Percentiles rank a stretch among this genome's conserved stretches.
phyloP scores from a whole-genome alignment of 2,113 vertebrate species.

The Halichoerus grypus region DNA sequence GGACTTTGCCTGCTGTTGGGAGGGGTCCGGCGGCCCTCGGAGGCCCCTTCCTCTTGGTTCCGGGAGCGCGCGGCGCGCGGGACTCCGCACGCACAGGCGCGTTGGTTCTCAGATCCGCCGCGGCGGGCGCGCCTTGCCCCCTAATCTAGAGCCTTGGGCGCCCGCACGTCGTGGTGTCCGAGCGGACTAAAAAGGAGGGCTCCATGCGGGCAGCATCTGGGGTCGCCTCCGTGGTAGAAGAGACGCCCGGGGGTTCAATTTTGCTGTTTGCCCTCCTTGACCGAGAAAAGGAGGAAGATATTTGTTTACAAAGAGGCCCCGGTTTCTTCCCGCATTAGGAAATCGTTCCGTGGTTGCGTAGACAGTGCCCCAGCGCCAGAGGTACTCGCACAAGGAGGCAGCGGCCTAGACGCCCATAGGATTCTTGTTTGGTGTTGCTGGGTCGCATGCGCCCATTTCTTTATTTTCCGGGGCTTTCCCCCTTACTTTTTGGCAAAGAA shows the following conservation, averaged over 20 bases:
- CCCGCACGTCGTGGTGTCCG: background rate
- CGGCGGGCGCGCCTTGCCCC: rapidly evolving
- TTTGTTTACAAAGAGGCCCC: background rate
- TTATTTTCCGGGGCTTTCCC: background rate
- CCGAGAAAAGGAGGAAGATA: background rate
- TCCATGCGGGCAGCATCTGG: background rate
- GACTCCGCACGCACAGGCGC: background rate
- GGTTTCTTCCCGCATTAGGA: background rate
- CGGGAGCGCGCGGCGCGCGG: background rate
- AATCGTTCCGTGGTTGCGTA: background rate
- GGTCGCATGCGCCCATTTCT: background rate
- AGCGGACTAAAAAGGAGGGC: rapidly evolving
- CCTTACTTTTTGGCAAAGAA: background rate
- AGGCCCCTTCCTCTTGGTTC: no score
- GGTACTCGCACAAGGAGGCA: background rate
- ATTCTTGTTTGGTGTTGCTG: background rate
- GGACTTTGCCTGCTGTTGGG: background rate
- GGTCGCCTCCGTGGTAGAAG: background rate
- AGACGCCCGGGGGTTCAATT: background rate
- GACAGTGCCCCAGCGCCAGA: background rate
- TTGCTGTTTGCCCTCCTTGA: background rate
- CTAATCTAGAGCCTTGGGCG: background rate
- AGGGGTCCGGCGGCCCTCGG: background rate
- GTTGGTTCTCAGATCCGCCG: rapidly evolving
- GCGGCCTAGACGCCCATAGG: background rate